Percentiles rank a stretch among this genome's conserved stretches.
Evolutionary conservation across 2,888 invertebrate species (phyloP).

Genomic region (Coelogynopora nodosa): DNA sequence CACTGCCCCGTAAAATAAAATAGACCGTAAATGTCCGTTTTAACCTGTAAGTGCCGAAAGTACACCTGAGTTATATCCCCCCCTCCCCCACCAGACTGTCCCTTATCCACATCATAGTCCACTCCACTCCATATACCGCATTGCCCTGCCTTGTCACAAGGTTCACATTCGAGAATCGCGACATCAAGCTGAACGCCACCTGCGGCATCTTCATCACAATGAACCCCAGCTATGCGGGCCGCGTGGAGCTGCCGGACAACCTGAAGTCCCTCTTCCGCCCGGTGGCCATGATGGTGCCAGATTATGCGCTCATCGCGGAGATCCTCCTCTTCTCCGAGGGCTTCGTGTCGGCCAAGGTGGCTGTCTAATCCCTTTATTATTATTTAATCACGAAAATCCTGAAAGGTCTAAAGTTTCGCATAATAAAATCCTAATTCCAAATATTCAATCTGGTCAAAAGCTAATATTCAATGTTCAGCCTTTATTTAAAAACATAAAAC

Average conservation of each 20-base stretch:
- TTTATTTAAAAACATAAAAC: too few species aligned
- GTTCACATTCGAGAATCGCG: constrained; percentile 60
- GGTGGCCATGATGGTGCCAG: constrained; percentile 62
- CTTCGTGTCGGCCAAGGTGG: constrained; percentile 56
- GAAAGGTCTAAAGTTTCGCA: too few species aligned
- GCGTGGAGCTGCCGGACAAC: constrained; percentile 62
- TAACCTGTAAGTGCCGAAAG: too few species aligned
- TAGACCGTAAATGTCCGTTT: too few species aligned
- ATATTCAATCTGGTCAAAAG: too few species aligned
- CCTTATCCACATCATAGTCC: too few species aligned
- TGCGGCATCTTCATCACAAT: constrained; percentile 62
- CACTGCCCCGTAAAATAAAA: too few species aligned
- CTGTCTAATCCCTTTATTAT: not conserved
- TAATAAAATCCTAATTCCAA: too few species aligned
- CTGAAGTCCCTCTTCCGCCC: constrained; percentile 60
- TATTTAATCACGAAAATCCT: not conserved
- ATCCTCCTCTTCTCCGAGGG: constrained; percentile 62
- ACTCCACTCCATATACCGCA: too few species aligned
- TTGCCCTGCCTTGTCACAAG: constrained; percentile 49
- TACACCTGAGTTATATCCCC: too few species aligned
- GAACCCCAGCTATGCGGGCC: constrained; percentile 61
- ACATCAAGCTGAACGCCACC: constrained; percentile 59
- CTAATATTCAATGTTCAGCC: too few species aligned
- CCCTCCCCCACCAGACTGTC: too few species aligned
- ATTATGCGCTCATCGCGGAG: constrained; percentile 60